Evolutionary conservation across 2,113 vertebrate species (phyloP).

Genomic region (rat (Rattus norvegicus)): GRCr8 NC_086026.1:104520501-104521000

Average conservation of each 20-base stretch:
- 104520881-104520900: constrained; percentile 84
- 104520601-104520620: background rate
- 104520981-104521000: constrained; percentile 83
- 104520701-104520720: constrained; percentile 45
- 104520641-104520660: background rate
- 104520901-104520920: constrained; percentile 76
- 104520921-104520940: constrained; percentile 83
- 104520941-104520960: constrained; percentile 77
- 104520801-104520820: constrained; percentile 58
- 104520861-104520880: constrained; percentile 61
- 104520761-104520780: constrained; percentile 58
- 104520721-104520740: constrained; percentile 4
- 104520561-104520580: background rate
- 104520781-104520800: constrained; percentile 37
- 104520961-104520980: constrained; percentile 80
- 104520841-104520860: constrained; percentile 71
- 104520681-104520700: constrained; percentile 31
- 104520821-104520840: constrained; percentile 81
- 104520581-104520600: background rate
- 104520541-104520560: background rate
- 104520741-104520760: constrained; percentile 18
- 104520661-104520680: background rate
- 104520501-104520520: background rate
- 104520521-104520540: background rate
- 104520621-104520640: constrained; percentile 4